A percentile compares a stretch with the other conserved stretches of the same genome.
Evolutionary conservation across 2,113 vertebrate species (phyloP).

Genomic region (Tragulus kanchil): DNA sequence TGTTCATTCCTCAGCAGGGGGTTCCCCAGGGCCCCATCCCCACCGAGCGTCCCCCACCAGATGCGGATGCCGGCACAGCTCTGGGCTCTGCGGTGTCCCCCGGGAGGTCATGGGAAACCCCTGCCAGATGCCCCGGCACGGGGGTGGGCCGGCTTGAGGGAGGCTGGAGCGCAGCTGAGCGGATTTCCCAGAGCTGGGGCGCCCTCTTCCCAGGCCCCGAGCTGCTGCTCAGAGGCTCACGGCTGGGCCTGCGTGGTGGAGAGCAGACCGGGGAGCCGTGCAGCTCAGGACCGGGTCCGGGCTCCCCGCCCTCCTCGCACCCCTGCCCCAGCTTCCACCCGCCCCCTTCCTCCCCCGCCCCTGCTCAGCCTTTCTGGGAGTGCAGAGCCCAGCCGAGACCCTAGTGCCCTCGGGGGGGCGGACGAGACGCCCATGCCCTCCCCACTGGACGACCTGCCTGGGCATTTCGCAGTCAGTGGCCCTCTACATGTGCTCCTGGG

Average conservation of each 20-base stretch:
- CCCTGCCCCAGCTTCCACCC: neutral
- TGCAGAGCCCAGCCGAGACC: neutral
- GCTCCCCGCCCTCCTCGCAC: neutral
- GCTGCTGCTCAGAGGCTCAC: neutral
- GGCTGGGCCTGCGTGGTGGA: neutral
- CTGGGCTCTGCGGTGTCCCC: slow-evolving; percentile 55
- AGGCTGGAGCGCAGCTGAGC: neutral
- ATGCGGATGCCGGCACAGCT: slow-evolving; percentile 63
- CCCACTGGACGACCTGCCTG: neutral
- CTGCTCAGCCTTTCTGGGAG: neutral
- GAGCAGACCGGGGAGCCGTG: fast-evolving
- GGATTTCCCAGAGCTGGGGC: neutral
- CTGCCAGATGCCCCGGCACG: slow-evolving; percentile 73
- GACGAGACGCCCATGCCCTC: neutral
- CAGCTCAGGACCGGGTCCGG: neutral
- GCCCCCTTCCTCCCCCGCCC: neutral
- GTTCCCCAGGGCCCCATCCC: slow-evolving; percentile 66
- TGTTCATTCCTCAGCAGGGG: slow-evolving; percentile 75
- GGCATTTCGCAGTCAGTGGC: neutral
- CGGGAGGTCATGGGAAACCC: slow-evolving; percentile 81
- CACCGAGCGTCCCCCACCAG: slow-evolving; percentile 52
- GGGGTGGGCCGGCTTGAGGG: neutral
- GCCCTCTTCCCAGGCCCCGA: neutral
- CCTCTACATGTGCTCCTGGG: neutral
- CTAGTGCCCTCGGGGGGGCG: neutral